Evolutionary conservation across 2,888 invertebrate species (phyloP).

Genomic region (Charanyca ferruginea): DNA sequence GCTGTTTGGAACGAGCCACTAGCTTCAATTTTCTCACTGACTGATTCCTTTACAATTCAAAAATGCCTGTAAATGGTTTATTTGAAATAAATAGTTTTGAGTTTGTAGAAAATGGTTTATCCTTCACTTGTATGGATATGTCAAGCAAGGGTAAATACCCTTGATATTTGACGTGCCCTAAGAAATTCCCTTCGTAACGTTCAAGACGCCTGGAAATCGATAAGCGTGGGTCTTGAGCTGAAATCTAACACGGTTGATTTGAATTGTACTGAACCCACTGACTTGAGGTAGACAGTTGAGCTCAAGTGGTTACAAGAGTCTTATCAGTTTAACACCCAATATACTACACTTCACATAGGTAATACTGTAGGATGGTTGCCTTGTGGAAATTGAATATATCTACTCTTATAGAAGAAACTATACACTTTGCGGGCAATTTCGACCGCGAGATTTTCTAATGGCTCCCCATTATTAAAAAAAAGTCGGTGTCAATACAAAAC

Average conservation of each 20-base stretch:
- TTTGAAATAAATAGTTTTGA: no score
- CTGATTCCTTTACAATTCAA: no score
- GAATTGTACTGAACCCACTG: slow-evolving; percentile 45
- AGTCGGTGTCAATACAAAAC: no score
- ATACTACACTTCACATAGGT: slow-evolving; percentile 27
- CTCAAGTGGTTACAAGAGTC: slow-evolving; percentile 46
- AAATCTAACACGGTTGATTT: slow-evolving; percentile 37
- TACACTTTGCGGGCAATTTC: no score
- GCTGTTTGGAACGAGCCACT: no score
- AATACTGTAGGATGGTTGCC: neutral
- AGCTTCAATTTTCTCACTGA: no score
- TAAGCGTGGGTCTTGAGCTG: slow-evolving; percentile 30
- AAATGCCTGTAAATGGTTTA: no score
- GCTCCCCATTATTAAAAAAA: no score
- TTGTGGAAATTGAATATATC: neutral
- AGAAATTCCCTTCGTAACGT: neutral
- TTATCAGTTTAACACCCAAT: slow-evolving; percentile 20
- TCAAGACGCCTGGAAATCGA: slow-evolving; percentile 38
- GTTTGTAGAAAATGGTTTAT: no score
- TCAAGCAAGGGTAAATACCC: neutral
- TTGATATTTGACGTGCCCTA: neutral
- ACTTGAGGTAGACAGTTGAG: slow-evolving; percentile 28
- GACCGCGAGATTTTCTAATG: no score
- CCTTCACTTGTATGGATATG: no score
- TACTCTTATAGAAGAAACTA: neutral